Conservation (phyloP, 1,140 invertebrate genomes). For the Plutomurus gul region DNA sequence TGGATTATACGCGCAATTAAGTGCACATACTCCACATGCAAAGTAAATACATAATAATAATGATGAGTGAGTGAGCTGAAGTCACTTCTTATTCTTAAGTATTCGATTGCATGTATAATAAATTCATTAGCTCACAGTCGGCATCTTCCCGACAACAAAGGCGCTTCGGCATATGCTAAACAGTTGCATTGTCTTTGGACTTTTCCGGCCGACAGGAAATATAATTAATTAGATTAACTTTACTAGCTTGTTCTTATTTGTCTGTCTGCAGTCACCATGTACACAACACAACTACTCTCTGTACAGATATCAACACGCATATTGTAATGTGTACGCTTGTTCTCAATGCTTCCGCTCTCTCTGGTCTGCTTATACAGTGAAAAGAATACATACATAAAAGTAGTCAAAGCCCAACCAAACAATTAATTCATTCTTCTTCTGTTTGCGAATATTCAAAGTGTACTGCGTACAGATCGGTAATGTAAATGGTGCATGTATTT, state of each 20-base stretch:
- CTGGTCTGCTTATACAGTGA: not conserved
- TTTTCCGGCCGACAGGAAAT: conserved; percentile 13
- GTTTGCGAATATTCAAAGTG: not conserved
- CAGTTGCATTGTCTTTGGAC: conserved; percentile 11
- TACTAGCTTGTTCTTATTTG: conserved; percentile 9
- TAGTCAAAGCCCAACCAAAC: not conserved
- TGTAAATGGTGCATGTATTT: not conserved
- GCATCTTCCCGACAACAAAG: conserved; percentile 18
- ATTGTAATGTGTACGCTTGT: not conserved
- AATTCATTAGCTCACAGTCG: conserved; percentile 28
- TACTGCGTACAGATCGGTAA: not conserved
- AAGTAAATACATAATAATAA: too few relatives aligned
- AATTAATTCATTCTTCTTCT: too few relatives aligned
- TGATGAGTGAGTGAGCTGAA: too few relatives aligned
- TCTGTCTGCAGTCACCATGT: conserved; percentile 5
- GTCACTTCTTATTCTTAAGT: not conserved
- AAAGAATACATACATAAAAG: not conserved
- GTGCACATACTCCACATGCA: too few relatives aligned
- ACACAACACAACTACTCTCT: not conserved
- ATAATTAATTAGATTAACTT: conserved; percentile 29
- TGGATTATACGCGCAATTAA: too few relatives aligned
- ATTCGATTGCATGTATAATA: conserved; percentile 9
- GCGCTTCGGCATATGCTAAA: conserved; percentile 17
- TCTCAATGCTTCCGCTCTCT: not conserved
- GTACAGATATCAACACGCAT: not conserved